phyloP scores from a whole-genome alignment of 2,888 invertebrate species.

The Chloroclysta siterata region DNA sequence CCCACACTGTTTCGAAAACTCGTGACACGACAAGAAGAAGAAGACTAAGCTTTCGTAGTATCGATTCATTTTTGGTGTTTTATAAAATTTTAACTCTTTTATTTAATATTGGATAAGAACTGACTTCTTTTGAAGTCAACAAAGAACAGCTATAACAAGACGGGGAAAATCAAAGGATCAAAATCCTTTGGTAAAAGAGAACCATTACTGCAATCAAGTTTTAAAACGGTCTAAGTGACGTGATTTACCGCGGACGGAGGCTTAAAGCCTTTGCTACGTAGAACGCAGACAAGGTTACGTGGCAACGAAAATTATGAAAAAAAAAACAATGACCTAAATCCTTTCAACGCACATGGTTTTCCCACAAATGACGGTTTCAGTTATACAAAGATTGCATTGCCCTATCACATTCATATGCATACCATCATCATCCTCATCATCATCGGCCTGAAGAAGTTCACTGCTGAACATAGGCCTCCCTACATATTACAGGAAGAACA shows the following conservation, averaged over 20 bases:
- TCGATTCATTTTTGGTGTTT: not conserved
- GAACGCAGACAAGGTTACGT: not conserved
- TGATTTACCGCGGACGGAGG: constrained; percentile 64
- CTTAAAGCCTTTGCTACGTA: constrained; percentile 42
- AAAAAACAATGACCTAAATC: not conserved
- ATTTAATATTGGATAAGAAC: not conserved
- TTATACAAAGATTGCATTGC: too few species aligned
- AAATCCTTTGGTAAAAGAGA: constrained; percentile 52
- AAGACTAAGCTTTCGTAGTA: not conserved
- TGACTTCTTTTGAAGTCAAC: constrained; percentile 33
- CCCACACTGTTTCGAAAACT: too few species aligned
- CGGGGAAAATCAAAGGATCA: constrained; percentile 49
- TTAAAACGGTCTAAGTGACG: constrained; percentile 69
- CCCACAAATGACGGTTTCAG: too few species aligned
- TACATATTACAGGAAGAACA: too few species aligned
- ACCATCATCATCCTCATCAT: too few species aligned
- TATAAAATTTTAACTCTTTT: constrained; percentile 4
- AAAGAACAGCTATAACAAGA: constrained; percentile 47
- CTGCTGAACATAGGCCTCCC: too few species aligned
- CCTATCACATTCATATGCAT: too few species aligned
- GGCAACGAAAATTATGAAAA: not conserved
- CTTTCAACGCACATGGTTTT: not conserved
- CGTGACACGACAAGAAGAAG: too few species aligned
- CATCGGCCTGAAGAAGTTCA: too few species aligned
- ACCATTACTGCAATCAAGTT: constrained; percentile 67